Conservation (phyloP, 2,888 invertebrate species). For the Boloria selene region DNA sequence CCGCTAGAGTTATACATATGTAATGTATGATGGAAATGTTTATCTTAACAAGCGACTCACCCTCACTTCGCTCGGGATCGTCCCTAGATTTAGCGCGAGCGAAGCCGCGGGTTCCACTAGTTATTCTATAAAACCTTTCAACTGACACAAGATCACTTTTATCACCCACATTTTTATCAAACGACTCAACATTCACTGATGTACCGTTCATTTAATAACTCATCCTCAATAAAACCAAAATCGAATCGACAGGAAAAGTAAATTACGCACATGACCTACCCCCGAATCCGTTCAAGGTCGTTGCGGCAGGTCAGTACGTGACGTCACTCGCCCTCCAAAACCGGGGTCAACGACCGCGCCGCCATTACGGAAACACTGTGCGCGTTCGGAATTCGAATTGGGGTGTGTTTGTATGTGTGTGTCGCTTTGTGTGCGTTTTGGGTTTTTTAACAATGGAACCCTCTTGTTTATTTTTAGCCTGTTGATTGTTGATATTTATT, state of each 20-base stretch:
- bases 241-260: constrained; percentile 11
- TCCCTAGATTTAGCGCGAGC: no score
- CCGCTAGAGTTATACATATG: no score
- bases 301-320: constrained; percentile 77
- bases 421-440: constrained; percentile 45
- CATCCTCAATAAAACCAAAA: constrained; percentile 7
- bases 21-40: no score
- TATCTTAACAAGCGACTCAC: no score
- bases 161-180: no score
- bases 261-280: constrained; percentile 32
- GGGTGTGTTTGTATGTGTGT: constrained; percentile 45
- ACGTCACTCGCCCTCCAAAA: constrained; percentile 81
- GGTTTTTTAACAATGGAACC: constrained; percentile 46
- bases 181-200: background rate
- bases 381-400: constrained; percentile 80
- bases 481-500: constrained; percentile 38
- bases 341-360: constrained; percentile 71
- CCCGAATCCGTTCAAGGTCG: constrained; percentile 66
- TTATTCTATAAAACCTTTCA: no score
- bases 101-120: no score
- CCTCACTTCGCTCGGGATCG: no score
- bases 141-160: no score
- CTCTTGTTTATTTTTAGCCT: constrained; percentile 40
- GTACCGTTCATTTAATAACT: background rate
- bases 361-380: constrained; percentile 77